phyloP scores from a whole-genome alignment of 1,140 invertebrate genomes.

The Druon quercuslanigerum region DNA sequence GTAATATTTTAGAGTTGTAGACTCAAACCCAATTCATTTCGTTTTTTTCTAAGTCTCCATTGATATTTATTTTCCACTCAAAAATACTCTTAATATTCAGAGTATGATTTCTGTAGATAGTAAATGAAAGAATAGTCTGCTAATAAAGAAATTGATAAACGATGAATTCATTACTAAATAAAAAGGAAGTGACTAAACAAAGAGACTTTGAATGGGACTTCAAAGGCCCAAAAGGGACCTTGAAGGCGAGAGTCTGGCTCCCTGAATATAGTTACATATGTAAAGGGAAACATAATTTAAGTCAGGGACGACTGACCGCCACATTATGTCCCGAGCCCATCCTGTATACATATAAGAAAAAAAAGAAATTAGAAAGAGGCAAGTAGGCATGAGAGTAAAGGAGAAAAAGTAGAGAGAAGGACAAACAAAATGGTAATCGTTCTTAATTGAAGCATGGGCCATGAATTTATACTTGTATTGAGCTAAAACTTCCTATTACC shows the following conservation, averaged over 20 bases:
- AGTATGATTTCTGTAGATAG: background rate
- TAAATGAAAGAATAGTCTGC: background rate
- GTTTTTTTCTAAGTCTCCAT: too few relatives aligned
- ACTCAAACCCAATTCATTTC: too few relatives aligned
- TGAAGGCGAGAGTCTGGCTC: background rate
- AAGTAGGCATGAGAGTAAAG: too few relatives aligned
- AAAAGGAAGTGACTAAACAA: background rate
- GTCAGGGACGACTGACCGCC: background rate
- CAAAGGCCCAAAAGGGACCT: background rate
- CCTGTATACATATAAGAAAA: too few relatives aligned
- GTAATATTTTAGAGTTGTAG: too few relatives aligned
- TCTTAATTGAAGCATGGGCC: conserved; percentile 13
- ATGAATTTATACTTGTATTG: conserved; percentile 7
- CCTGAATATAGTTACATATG: conserved; percentile 1
- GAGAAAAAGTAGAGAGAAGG: too few relatives aligned
- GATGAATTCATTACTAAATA: background rate
- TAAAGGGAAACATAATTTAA: conserved; percentile 6
- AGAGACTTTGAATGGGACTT: background rate
- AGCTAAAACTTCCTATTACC: background rate
- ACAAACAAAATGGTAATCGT: background rate
- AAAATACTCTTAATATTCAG: background rate
- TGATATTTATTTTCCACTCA: too few relatives aligned
- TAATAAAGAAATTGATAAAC: background rate
- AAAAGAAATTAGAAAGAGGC: too few relatives aligned
- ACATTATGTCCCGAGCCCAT: too few relatives aligned